Evolutionary conservation across 2,113 vertebrate genomes (phyloP).

Genomic region (Anguilla japonica): DNA sequence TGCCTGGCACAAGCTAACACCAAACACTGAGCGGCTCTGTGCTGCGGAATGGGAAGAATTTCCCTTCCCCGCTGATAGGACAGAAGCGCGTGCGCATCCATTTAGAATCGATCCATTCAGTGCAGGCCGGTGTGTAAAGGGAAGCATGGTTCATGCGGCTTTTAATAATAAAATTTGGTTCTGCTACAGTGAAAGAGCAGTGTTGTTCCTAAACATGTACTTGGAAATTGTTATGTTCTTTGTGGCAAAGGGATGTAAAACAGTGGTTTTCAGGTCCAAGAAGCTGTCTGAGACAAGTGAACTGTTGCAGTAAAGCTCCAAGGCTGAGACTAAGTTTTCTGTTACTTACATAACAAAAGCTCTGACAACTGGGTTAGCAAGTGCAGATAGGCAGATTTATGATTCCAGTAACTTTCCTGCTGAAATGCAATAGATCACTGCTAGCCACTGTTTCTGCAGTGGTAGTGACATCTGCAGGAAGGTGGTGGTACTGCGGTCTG

Average conservation of each 20-base stretch:
- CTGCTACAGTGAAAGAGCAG: neutral
- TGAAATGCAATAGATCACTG: neutral
- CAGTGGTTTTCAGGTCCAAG: neutral
- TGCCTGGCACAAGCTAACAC: conserved; percentile 47
- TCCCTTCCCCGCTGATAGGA: conserved; percentile 45
- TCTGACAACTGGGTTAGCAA: neutral
- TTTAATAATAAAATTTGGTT: neutral
- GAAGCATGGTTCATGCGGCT: conserved; percentile 10
- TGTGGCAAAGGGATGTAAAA: neutral
- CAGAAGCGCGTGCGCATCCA: neutral
- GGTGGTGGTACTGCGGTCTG: neutral
- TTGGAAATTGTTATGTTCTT: neutral
- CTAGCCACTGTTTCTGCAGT: neutral
- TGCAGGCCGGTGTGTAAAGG: conserved; percentile 3
- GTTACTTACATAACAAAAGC: neutral
- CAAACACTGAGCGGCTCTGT: conserved; percentile 43
- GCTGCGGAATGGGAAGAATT: conserved; percentile 63
- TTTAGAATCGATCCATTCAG: conserved; percentile 23
- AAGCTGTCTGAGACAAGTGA: neutral
- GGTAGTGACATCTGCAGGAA: conserved; percentile 15
- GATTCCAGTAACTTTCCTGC: neutral
- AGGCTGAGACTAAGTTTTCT: neutral
- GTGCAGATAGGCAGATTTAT: neutral
- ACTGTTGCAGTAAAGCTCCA: neutral
- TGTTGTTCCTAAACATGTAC: neutral